These are phyloP conservation scores for Acutogordius australiensis DNA, from an alignment of 2,888 invertebrate species.

Conservation along the genomic window DNA sequence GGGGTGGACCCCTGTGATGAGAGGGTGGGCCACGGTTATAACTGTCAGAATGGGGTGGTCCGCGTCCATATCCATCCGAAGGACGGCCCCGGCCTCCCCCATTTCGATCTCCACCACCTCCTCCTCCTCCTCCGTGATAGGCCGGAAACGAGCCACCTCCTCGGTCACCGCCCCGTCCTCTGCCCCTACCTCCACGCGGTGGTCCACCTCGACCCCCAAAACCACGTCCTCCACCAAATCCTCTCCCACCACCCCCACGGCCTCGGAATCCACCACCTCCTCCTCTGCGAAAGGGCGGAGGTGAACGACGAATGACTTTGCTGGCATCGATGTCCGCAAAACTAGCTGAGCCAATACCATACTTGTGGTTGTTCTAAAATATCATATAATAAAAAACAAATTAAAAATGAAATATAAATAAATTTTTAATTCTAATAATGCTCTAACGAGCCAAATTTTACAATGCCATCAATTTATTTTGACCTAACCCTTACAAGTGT, in stretches of 20 bases:
- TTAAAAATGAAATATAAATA: too few relatives aligned
- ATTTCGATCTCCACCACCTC: background rate
- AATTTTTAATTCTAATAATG: too few relatives aligned
- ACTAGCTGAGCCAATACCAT: background rate
- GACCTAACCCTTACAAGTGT: too few relatives aligned
- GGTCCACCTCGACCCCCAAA: background rate
- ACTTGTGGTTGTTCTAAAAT: background rate
- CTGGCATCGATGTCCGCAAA: background rate
- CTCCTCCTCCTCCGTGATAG: background rate
- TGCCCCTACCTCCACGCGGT: background rate
- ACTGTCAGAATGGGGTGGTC: background rate
- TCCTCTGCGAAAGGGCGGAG: background rate
- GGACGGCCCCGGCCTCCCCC: background rate
- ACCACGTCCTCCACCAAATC: background rate
- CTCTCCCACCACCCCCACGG: background rate
- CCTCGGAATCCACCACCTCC: background rate
- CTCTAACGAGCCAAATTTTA: too few relatives aligned
- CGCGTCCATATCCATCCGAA: background rate
- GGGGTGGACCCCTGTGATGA: too few relatives aligned
- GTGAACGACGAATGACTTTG: background rate
- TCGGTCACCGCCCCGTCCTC: background rate
- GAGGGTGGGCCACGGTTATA: background rate
- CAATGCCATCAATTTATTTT: too few relatives aligned
- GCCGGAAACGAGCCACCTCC: background rate
- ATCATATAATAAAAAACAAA: too few relatives aligned